These are phyloP conservation scores for Penaeus chinensis DNA, from an alignment of 1,140 invertebrate genomes.

Conservation along the genomic window DNA sequence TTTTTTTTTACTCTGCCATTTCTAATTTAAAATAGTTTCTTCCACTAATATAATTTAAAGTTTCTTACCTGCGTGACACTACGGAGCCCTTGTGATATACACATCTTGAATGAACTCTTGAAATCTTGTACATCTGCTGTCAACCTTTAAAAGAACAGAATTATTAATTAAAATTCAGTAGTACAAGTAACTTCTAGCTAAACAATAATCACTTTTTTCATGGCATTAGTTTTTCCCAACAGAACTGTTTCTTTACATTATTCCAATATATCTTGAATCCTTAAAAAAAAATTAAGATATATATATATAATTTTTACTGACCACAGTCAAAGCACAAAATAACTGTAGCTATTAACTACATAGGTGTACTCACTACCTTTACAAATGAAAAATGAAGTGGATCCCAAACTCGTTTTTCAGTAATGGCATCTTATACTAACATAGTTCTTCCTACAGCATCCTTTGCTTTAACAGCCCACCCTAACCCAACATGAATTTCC, in stretches of 20 bases:
- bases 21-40: too few species aligned
- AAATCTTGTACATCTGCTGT: constrained; percentile 96
- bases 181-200: background rate
- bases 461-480: too few species aligned
- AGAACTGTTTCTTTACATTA: background rate
- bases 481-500: too few species aligned
- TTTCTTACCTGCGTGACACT: constrained; percentile 80
- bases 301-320: too few species aligned
- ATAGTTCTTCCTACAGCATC: too few species aligned
- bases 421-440: too few species aligned
- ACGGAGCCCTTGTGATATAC: constrained; percentile 88
- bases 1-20: background rate
- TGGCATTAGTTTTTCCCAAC: background rate
- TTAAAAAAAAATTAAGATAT: too few species aligned
- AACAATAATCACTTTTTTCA: background rate
- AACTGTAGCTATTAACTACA: constrained; percentile 67
- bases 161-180: constrained; percentile 31
- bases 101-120: constrained; percentile 94
- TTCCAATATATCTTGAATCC: too few species aligned
- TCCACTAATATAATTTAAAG: background rate
- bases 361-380: background rate
- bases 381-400: background rate
- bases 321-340: background rate
- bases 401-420: too few species aligned
- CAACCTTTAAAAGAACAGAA: constrained; percentile 73